Conservation (phyloP, 2,888 invertebrate species). For the Trichacis sp. region DNA sequence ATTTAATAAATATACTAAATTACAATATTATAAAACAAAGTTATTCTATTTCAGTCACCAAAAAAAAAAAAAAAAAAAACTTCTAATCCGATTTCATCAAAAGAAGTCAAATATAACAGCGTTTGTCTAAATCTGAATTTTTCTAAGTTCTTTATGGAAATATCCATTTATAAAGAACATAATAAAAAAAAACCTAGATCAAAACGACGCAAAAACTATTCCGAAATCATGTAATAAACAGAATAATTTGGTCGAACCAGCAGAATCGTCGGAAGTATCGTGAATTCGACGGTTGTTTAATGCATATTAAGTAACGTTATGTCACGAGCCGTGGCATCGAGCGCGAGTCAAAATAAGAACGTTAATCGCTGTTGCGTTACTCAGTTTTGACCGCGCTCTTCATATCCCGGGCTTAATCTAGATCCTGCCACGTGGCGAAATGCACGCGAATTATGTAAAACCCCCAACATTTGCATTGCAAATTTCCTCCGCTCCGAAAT, state of each 20-base stretch:
- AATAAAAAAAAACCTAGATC: too few relatives aligned
- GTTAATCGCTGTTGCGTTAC: slow-evolving; percentile 18
- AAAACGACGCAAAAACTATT: not conserved
- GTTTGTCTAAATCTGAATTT: too few relatives aligned
- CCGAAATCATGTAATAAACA: not conserved
- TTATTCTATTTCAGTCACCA: too few relatives aligned
- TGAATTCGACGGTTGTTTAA: not conserved
- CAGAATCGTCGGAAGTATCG: not conserved
- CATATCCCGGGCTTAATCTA: slow-evolving; percentile 18
- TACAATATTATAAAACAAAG: too few relatives aligned
- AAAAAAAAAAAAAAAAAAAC: too few relatives aligned
- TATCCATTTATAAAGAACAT: too few relatives aligned
- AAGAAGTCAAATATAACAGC: too few relatives aligned
- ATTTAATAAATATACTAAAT: too few relatives aligned
- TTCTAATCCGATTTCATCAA: too few relatives aligned
- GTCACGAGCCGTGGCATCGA: not conserved
- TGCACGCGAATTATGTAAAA: slow-evolving; percentile 27
- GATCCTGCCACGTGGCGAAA: slow-evolving; percentile 19
- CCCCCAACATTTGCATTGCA: slow-evolving; percentile 31
- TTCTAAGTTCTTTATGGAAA: too few relatives aligned
- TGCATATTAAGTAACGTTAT: slow-evolving; percentile 1
- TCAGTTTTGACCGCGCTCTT: slow-evolving; percentile 22
- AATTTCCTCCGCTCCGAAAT: slow-evolving; percentile 31
- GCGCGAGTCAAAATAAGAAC: slow-evolving; percentile 15
- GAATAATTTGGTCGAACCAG: not conserved